Percentiles rank a stretch among this genome's conserved stretches.
Conservation (phyloP, 2,888 invertebrate genomes). For the Atethmia centrago region DNA sequence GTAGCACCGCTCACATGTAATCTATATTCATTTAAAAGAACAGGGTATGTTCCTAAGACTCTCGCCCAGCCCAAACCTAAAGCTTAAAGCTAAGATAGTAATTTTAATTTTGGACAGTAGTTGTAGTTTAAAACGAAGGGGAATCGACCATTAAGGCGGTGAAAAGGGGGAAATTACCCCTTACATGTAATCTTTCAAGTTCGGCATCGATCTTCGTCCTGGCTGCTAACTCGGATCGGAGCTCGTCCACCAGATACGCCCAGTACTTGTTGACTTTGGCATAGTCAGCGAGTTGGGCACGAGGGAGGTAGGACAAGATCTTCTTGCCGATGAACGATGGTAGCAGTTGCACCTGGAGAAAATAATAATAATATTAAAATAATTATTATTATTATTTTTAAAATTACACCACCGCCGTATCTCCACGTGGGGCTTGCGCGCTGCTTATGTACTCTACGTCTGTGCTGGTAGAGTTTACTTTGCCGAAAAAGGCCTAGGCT, state of each 20-base stretch:
- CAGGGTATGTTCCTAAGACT: neutral
- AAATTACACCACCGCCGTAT: no score
- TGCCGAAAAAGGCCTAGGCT: no score
- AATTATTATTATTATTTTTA: no score
- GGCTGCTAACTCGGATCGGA: slow-evolving; percentile 73
- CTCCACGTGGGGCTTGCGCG: no score
- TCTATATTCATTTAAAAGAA: neutral
- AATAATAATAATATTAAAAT: no score
- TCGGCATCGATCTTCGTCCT: slow-evolving; percentile 79
- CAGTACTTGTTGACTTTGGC: slow-evolving; percentile 85
- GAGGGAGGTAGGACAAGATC: slow-evolving; percentile 79
- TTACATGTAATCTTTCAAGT: slow-evolving; percentile 75
- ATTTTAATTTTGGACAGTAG: neutral
- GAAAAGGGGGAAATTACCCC: neutral
- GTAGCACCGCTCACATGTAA: neutral
- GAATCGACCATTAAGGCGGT: neutral
- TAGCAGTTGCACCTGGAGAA: slow-evolving; percentile 79
- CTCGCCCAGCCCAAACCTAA: neutral
- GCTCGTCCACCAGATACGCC: slow-evolving; percentile 83
- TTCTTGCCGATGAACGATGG: slow-evolving; percentile 80
- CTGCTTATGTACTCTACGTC: no score
- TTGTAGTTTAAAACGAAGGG: neutral
- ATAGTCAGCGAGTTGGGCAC: slow-evolving; percentile 74
- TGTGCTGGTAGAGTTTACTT: no score
- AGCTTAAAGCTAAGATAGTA: neutral